Base-by-base conservation (phyloP, 2,888 invertebrate genomes). In the Aleiodes leptofemur region DNA sequence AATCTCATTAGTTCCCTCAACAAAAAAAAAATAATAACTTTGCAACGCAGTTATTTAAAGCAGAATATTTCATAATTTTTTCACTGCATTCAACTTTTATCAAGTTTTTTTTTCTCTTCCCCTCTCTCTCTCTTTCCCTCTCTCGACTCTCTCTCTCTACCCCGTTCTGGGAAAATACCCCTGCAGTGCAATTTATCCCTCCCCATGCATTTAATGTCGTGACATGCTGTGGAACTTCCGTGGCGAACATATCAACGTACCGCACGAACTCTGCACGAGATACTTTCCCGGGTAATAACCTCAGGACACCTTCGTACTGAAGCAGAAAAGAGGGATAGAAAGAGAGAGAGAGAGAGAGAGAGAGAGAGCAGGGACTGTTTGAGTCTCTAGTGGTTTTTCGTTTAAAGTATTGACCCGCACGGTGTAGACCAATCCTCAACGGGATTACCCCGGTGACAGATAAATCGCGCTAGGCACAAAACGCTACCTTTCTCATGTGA, bases 281-380 rank as follows among this genome's bases (percentile, higher is more conserved):
- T 74, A 61, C 59, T 74, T 70, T 70, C 61, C 53, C 70, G 74
- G 74, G 74, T 74, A 74, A 74, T 74, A 74, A 74, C 74, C 74
- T 56, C 55, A 7, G 53, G 23, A 56, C 7, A 31, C 23, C 38
- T 51, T 51, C 50, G 51, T 5, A 29, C 9, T 57, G 57, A 6
- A 23, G 13, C 29, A 23, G 5, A 55, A 55, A n/a, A 55, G 55
- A 55, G 14, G 14, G 16, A 1, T 23, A 11, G 55, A n/a, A 3
- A 11, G 6, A 14, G 14, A 9, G 64, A 34, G 16, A 4, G n/a
- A 14, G n/a, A n/a, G n/a, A n/a, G 14, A 11, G 6, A 14, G 14
- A 9, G 64, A 34, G 16, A 4, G n/a, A 14, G n/a, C 4, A 29
- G 23, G 50, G 14, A 29, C 16, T 66, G 16, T 66, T 50, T 11